Base-by-base conservation (phyloP, 1,140 invertebrate species). In the Nasonia giraulti region DNA sequence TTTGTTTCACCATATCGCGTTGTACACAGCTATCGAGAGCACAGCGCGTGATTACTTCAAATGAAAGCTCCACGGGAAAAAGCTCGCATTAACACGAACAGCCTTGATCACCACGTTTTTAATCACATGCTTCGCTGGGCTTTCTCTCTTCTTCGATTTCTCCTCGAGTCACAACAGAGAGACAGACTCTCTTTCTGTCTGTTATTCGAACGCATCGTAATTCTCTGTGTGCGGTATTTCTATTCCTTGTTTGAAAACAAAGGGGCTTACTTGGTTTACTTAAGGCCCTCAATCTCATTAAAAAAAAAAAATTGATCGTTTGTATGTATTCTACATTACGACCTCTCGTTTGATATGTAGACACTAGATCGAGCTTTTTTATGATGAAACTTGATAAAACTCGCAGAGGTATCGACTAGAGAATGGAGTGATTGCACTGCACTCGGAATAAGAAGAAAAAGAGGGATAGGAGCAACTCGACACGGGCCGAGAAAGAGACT, bases 301-400 rank as follows among this genome's bases (percentile, higher is more conserved):
- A 44, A 10, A 44, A 33, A 44, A 33, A 31, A 27, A 31, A 10
- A 2, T 40, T 11, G 6, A 62, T 62, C 73, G 12, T 2, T 66
- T 55, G 37, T 37, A 33, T 79, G 20, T 79, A 66, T 68, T 40
- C 62, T 79, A 20, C 12, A 79, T 79, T 79, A 37, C 23, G 23
- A 14, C 20, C 62, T 79, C 77, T 44, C 55, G 47, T 12, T 77
- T 55, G 27, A 17, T 37, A 44, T 77, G 6, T 62, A 55, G 75
- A 50, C 44, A 10, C 6, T 27, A 37, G 40, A 14, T 1, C 12
- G 75, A 77, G 44, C 55, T 44, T 20, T 37, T 77, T 77, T 7
- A 71, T 71, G 69, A 80, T 80, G 79, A 33, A 80, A 71, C 33
- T 69, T 80, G 79, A 80, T 80, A 71, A 80, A 80, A 80, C 17